A percentile compares a stretch with the other conserved stretches of the same genome.
Conservation (phyloP, 2,113 vertebrate species). For the zebrafish (Danio rerio) region DNA sequence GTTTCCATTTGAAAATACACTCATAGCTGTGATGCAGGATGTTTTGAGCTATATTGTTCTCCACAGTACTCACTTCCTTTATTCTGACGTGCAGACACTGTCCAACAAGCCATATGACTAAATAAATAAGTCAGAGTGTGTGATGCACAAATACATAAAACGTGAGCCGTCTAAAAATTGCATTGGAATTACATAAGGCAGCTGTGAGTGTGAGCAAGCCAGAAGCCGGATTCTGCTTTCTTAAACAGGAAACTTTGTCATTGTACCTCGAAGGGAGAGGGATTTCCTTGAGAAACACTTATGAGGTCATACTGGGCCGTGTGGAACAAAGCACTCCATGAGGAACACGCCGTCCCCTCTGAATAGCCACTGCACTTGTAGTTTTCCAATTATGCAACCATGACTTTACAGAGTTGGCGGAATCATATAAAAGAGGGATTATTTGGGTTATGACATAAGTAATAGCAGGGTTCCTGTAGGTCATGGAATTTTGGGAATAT, state of each 20-base stretch:
- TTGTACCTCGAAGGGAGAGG: constrained; percentile 77
- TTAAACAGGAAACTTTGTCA: constrained; percentile 80
- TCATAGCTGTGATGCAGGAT: constrained; percentile 15
- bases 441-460: background rate
- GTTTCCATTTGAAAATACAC: background rate
- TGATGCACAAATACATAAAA: background rate
- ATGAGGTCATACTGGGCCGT: constrained; percentile 71
- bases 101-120: background rate
- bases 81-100: background rate
- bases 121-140: constrained; percentile 1
- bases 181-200: constrained; percentile 57
- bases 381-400: constrained; percentile 40
- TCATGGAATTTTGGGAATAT: no score
- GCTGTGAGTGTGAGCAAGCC: constrained; percentile 38
- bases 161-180: constrained; percentile 17
- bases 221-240: constrained; percentile 55
- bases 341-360: constrained; percentile 52
- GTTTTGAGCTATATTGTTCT: background rate
- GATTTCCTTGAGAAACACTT: constrained; percentile 79
- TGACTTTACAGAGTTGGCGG: background rate
- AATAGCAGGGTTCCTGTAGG: no score
- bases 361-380: background rate
- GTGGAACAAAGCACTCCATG: constrained; percentile 57
- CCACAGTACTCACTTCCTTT: background rate
- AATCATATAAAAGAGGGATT: background rate